Conservation (phyloP, 2,888 invertebrate genomes). For the Cantharis flavilabris region DNA sequence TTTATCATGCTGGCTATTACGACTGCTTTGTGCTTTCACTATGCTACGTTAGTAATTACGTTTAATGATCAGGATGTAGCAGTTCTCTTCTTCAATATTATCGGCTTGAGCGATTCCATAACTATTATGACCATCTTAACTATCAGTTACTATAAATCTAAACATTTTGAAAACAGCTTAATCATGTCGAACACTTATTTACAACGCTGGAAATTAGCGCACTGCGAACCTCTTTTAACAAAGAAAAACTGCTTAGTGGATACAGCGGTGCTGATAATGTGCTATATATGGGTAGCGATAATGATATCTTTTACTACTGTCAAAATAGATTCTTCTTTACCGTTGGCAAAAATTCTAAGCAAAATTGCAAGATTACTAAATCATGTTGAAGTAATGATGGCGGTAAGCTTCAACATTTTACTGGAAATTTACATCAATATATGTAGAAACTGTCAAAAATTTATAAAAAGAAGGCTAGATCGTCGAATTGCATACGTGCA, state of each 20-base stretch:
- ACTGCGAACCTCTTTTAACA: not conserved
- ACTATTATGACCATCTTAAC: too few relatives aligned
- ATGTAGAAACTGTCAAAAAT: not conserved
- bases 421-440: too few relatives aligned
- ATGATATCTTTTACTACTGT: too few relatives aligned
- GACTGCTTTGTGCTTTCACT: not conserved
- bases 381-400: too few relatives aligned
- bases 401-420: too few relatives aligned
- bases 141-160: not conserved
- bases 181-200: not conserved
- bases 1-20: not conserved
- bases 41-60: not conserved
- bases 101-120: not conserved
- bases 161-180: not conserved
- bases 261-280: not conserved
- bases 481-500: too few relatives aligned
- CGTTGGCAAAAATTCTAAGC: too few relatives aligned
- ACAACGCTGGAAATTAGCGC: not conserved
- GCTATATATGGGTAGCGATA: too few relatives aligned
- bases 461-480: too few relatives aligned
- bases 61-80: not conserved
- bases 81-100: not conserved
- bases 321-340: too few relatives aligned
- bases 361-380: too few relatives aligned
- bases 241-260: not conserved